Evolutionary conservation across 2,888 invertebrate species (phyloP).

Genomic region (Andrena haemorrhoa): DNA sequence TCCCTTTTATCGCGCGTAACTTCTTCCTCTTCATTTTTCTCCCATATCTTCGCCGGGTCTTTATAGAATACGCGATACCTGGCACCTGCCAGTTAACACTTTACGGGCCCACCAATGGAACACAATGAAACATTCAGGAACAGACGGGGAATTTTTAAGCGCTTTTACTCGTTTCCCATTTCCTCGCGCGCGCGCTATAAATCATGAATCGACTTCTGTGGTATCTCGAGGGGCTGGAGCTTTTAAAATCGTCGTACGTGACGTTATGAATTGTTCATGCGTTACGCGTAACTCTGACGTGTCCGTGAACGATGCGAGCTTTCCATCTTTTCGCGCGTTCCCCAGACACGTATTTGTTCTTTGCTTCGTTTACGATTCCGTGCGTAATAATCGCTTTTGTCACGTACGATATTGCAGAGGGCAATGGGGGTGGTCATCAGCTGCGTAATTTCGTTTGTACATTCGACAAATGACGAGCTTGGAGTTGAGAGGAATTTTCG

Average conservation of each 20-base stretch:
- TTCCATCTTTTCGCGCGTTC: background rate
- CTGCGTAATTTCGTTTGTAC: no score
- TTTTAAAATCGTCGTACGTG: background rate
- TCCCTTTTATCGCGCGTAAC: conserved; percentile 20
- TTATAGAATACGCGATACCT: background rate
- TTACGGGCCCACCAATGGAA: background rate
- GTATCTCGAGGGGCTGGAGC: background rate
- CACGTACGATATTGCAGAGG: no score
- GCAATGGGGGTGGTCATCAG: no score
- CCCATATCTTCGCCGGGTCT: background rate
- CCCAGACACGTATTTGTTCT: background rate
- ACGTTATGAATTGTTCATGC: background rate
- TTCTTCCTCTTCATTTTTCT: background rate
- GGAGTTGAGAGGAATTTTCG: no score
- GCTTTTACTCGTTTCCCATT: background rate
- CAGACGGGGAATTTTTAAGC: conserved; percentile 10
- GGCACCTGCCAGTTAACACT: background rate
- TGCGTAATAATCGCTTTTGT: background rate
- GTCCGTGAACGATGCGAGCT: background rate
- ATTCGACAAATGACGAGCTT: no score
- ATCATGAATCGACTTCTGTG: background rate
- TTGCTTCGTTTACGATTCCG: background rate
- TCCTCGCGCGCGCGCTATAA: background rate
- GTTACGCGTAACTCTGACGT: background rate
- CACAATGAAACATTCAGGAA: conserved; percentile 15